Conservation (phyloP, 2,113 vertebrate genomes). For the Ptilonorhynchus violaceus region DNA sequence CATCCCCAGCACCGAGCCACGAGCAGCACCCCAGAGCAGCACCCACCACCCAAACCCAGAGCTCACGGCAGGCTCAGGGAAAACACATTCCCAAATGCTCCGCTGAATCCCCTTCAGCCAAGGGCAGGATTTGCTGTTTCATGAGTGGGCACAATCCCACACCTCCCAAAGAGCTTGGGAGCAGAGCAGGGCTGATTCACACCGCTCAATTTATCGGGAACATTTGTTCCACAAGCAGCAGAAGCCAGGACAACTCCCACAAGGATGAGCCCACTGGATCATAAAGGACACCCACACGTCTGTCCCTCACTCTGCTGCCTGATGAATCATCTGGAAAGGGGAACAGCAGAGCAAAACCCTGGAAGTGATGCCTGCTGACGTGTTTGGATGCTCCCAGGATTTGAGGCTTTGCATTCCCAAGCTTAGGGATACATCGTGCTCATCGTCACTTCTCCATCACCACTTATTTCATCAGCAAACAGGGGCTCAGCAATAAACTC, state of each 20-base stretch:
- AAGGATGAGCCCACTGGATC: not conserved
- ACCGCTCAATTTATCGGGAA: accelerated
- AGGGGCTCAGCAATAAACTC: not conserved
- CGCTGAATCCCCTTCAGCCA: not conserved
- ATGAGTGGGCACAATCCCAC: not conserved
- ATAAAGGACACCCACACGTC: not conserved
- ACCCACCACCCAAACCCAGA: not conserved
- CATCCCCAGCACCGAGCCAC: too few species aligned
- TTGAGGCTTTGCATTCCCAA: not conserved
- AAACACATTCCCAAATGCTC: not conserved
- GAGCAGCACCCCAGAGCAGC: not conserved
- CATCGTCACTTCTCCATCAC: too few species aligned
- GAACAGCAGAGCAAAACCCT: not conserved
- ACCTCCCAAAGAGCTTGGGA: not conserved
- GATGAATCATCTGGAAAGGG: not conserved
- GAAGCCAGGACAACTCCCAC: not conserved
- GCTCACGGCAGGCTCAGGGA: not conserved
- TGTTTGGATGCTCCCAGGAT: not conserved
- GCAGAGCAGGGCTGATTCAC: not conserved
- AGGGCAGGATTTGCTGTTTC: not conserved
- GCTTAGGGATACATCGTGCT: not conserved
- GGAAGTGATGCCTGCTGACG: accelerated
- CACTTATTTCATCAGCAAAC: not conserved
- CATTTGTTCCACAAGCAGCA: not conserved
- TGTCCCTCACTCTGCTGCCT: not conserved